phyloP scores from a whole-genome alignment of 2,888 invertebrate genomes.

The Formica aserva region DNA sequence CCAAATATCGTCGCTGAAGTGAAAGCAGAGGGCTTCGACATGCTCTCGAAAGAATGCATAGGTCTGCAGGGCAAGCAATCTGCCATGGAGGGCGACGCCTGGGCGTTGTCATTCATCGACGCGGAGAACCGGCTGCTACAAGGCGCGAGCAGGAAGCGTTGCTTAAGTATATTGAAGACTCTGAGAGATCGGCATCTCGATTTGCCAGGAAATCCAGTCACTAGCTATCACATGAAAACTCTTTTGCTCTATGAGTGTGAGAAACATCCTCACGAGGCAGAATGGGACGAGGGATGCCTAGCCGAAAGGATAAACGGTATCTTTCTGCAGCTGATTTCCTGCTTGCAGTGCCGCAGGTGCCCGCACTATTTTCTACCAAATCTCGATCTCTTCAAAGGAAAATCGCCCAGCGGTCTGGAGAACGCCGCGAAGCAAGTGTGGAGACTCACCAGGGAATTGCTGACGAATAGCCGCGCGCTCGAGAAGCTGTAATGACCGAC shows the following conservation, averaged over 20 bases:
- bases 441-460: conserved; percentile 95
- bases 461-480: conserved; percentile 96
- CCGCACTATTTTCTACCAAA: conserved; percentile 98
- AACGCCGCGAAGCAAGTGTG: conserved; percentile 97
- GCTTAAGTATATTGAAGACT: conserved; percentile 95
- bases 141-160: conserved; percentile 94
- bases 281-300: conserved; percentile 97
- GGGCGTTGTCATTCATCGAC: conserved; percentile 96
- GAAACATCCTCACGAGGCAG: conserved; percentile 96
- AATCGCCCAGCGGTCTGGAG: conserved; percentile 95
- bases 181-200: conserved; percentile 96
- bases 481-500: conserved; percentile 92
- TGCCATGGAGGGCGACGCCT: conserved; percentile 98
- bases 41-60: conserved; percentile 94
- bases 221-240: conserved; percentile 96
- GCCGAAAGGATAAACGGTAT: conserved; percentile 97
- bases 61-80: conserved; percentile 94
- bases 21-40: conserved; percentile 97
- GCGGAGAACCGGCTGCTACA: conserved; percentile 96
- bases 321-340: conserved; percentile 97
- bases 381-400: conserved; percentile 97
- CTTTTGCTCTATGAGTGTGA: conserved; percentile 97
- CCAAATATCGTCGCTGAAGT: conserved; percentile 96
- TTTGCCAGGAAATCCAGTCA: conserved; percentile 94
- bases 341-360: conserved; percentile 97